phyloP scores from a whole-genome alignment of 1,140 invertebrate genomes.

The Elysia chlorotica region DNA sequence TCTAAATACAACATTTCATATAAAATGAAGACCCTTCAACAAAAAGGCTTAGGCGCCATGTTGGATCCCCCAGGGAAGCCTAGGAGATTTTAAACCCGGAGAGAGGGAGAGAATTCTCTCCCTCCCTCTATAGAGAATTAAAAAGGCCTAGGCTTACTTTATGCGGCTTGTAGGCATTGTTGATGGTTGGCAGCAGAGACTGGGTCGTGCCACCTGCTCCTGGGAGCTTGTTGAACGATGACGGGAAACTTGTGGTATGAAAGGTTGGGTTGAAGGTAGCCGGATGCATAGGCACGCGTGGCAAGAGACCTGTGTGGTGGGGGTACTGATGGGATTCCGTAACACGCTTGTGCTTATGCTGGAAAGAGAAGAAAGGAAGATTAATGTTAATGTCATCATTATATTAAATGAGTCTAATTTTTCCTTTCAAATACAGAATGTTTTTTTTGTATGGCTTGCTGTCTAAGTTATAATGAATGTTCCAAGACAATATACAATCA shows the following conservation, averaged over 20 bases:
- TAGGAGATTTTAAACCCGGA: not conserved
- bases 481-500: too few species aligned
- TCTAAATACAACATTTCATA: not conserved
- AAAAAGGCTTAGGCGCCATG: not conserved
- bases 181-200: constrained; percentile 47
- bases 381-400: too few species aligned
- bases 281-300: constrained; percentile 45
- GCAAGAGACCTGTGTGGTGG: constrained; percentile 48
- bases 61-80: not conserved
- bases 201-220: constrained; percentile 14
- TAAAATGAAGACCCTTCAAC: not conserved
- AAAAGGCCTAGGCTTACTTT: constrained; percentile 40
- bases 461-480: too few species aligned
- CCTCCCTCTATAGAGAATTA: too few species aligned
- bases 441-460: too few species aligned
- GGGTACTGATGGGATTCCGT: constrained; percentile 29
- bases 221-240: constrained; percentile 30
- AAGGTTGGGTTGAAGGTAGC: constrained; percentile 47
- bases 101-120: not conserved
- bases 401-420: too few species aligned
- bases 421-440: too few species aligned
- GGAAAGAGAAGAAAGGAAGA: not conserved
- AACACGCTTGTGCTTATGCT: constrained; percentile 27
- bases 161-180: constrained; percentile 47
- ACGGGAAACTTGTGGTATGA: constrained; percentile 43